phyloP scores from a whole-genome alignment of 2,113 vertebrate species.

The Onychostruthus taczanowskii region DNA sequence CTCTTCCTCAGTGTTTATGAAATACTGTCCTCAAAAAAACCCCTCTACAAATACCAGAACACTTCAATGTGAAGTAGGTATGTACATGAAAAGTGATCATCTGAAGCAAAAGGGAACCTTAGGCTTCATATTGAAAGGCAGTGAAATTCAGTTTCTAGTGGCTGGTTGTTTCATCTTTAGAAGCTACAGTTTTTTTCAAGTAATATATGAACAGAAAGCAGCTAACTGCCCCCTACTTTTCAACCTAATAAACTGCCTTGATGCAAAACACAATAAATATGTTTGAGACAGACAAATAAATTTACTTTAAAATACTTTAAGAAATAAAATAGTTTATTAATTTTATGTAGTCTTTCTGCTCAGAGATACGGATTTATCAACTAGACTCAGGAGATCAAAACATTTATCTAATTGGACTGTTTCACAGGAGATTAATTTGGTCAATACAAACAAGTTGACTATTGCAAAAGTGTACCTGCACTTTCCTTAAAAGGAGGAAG shows the following conservation, averaged over 20 bases:
- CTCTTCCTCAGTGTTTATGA: not conserved
- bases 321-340: not conserved
- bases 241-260: not conserved
- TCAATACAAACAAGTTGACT: not conserved
- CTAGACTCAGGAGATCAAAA: not conserved
- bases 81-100: not conserved
- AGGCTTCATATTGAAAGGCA: not conserved
- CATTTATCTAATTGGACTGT: not conserved
- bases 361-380: not conserved
- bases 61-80: not conserved
- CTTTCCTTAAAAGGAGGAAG: not conserved
- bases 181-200: not conserved
- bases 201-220: not conserved
- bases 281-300: not conserved
- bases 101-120: not conserved
- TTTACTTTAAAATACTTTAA: not conserved
- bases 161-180: not conserved
- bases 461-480: not conserved
- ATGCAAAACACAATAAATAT: not conserved
- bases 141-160: not conserved
- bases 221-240: not conserved
- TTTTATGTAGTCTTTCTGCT: not conserved
- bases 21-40: not conserved
- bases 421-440: not conserved
- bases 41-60: not conserved